Percentiles rank a stretch among this genome's conserved stretches.
Evolutionary conservation across 2,797 vertebrate species (phyloP).

Genomic region (Kryptopterus vitreolus): DNA sequence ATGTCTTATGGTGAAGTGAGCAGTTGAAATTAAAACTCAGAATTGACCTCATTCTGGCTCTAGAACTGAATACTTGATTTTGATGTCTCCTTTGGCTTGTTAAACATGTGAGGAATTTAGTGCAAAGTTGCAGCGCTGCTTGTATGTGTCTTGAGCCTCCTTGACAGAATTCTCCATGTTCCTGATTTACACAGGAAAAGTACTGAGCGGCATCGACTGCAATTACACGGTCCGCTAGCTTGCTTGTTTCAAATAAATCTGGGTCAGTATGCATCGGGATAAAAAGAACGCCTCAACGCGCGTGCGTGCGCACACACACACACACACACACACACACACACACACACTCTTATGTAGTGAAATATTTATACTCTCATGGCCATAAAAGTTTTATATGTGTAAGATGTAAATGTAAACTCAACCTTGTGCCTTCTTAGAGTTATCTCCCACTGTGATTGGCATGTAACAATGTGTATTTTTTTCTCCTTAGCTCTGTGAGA

Average conservation of each 20-base stretch:
- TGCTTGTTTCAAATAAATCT: constrained; percentile 20
- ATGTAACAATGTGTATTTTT: constrained; percentile 1
- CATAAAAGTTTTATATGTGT: constrained; percentile 13
- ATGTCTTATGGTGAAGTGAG: constrained; percentile 7
- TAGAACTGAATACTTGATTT: constrained; percentile 26
- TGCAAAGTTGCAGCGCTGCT: constrained; percentile 9
- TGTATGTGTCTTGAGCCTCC: constrained; percentile 18
- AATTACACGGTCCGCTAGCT: constrained; percentile 8
- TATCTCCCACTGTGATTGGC: constrained; percentile 4
- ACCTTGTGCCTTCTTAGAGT: neutral
- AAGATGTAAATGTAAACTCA: constrained; percentile 26
- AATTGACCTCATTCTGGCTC: constrained; percentile 8
- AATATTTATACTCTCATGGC: constrained; percentile 18
- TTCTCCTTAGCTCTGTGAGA: constrained; percentile 74
- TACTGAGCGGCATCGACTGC: constrained; percentile 10
- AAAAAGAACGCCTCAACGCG: neutral
- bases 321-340: neutral
- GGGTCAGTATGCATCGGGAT: constrained; percentile 12
- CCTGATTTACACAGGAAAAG: constrained; percentile 36
- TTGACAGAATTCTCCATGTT: constrained; percentile 48
- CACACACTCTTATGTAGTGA: neutral
- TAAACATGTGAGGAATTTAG: constrained; percentile 52
- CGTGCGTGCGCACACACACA: neutral
- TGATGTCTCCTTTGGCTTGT: constrained; percentile 16
- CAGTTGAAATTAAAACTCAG: neutral